phyloP scores from a whole-genome alignment of 2,888 invertebrate species.

The Caenorhabditis panamensis region DNA sequence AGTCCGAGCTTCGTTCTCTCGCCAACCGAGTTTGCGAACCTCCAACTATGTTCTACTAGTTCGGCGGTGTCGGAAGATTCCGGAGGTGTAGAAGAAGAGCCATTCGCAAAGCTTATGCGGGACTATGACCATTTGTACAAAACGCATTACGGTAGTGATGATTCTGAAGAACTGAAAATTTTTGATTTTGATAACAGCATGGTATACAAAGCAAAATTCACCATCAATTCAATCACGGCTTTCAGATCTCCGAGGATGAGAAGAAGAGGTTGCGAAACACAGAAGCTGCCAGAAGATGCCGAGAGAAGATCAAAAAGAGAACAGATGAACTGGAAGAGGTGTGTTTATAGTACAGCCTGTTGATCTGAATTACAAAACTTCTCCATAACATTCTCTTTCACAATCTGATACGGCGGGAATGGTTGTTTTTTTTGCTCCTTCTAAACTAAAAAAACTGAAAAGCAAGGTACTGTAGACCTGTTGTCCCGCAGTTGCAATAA shows the following conservation, averaged over 20 bases:
- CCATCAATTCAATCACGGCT: not conserved
- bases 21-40: conserved; percentile 10
- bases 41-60: conserved; percentile 12
- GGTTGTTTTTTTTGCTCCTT: not conserved
- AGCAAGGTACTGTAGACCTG: not conserved
- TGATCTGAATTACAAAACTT: conserved; percentile 4
- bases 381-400: not conserved
- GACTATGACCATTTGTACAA: not conserved
- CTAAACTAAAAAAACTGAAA: not conserved
- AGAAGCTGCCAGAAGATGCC: conserved; percentile 55
- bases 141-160: not conserved
- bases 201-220: not conserved
- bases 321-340: conserved; percentile 46
- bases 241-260: conserved; percentile 46
- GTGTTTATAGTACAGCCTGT: conserved; percentile 10
- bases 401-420: not conserved
- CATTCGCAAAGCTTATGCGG: not conserved
- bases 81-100: conserved; percentile 23
- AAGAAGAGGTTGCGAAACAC: conserved; percentile 54
- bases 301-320: conserved; percentile 55
- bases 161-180: not conserved
- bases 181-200: conserved; percentile 2
- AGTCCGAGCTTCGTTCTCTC: not conserved
- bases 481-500: not conserved
- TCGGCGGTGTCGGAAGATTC: conserved; percentile 33